These are phyloP conservation scores for Eospalax fontanierii DNA, from an alignment of 2,797 vertebrate species.

Conservation along the genomic window DNA sequence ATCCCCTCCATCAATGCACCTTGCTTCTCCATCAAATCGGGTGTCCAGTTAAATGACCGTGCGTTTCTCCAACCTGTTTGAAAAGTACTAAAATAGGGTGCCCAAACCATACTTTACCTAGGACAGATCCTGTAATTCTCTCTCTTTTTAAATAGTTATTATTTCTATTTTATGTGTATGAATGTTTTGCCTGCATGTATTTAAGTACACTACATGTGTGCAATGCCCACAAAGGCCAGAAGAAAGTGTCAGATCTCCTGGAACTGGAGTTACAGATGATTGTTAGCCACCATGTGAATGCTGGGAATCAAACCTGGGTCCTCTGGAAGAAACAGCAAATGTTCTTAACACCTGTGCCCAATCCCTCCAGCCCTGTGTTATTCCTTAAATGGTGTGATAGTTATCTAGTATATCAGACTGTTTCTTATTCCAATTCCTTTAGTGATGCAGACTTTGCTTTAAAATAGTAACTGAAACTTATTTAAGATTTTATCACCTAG, in stretches of 20 bases:
- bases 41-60: background rate
- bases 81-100: background rate
- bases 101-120: background rate
- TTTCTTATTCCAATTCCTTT: slow-evolving; percentile 28
- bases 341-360: no score
- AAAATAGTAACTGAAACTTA: slow-evolving; percentile 9
- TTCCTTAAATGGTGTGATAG: background rate
- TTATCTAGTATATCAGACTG: background rate
- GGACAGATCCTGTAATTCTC: background rate
- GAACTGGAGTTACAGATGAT: no score
- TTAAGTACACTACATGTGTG: no score
- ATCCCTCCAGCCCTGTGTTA: no score
- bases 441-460: background rate
- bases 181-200: no score
- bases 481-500: slow-evolving; percentile 42
- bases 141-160: no score
- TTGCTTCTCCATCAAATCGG: background rate
- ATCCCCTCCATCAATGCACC: background rate
- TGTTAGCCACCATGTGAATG: no score
- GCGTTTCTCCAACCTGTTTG: background rate
- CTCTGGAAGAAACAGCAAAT: no score
- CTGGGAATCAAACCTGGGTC: no score
- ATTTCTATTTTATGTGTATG: no score
- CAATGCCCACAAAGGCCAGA: no score
- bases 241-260: no score